Evolutionary conservation across 1,140 invertebrate genomes (phyloP), one percentile per base, ranked within the genome.

Genomic region (Ganaspis sp.): DNA sequence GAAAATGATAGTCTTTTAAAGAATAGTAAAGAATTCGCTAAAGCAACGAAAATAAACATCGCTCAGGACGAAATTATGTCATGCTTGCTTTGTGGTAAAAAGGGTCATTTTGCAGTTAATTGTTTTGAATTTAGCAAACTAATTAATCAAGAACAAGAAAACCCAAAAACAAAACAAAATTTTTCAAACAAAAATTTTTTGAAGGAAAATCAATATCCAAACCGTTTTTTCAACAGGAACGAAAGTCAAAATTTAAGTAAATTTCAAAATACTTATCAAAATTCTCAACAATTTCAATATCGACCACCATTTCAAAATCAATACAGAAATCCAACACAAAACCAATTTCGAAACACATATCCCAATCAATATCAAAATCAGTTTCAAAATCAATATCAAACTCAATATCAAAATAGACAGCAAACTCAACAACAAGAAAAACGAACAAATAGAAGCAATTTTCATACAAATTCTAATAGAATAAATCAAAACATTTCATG

Each of bases 1-100:
- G 80, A 76, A 70, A 78, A 75, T 4, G 76, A 70, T 26, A 15
- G n/a, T 2, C 54, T 72, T 49, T 19, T 37, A 29, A 8, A 42
- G 64, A 11, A 71, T 19, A 21, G 29, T 74, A 0, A 45, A 74
- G 49, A 29, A 64, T 17, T 11, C 73, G 6, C 38, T 29, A 72
- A 72, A 53, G 29, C 17, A 37, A 38, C 23, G 73, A 77, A 23
- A 73, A 73, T 3, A 4, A 49, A 6, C 74, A 42, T 4, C 12
- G 71, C 1, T 74, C 45, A 5, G 64, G 77, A 37, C 5, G 42
- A 11, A 34, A 70, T 11, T 75, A 42, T 70, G 0, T 11, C 29
- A 37, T 75, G 64, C 5, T 42, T 69, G 23, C 70, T 49, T 53
- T 75, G 73, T 21, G 11, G 29, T 19, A 70, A 19, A 29, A 2